These are phyloP conservation scores for Agrotis puta DNA, from an alignment of 2,888 invertebrate genomes.

Conservation along the genomic window DNA sequence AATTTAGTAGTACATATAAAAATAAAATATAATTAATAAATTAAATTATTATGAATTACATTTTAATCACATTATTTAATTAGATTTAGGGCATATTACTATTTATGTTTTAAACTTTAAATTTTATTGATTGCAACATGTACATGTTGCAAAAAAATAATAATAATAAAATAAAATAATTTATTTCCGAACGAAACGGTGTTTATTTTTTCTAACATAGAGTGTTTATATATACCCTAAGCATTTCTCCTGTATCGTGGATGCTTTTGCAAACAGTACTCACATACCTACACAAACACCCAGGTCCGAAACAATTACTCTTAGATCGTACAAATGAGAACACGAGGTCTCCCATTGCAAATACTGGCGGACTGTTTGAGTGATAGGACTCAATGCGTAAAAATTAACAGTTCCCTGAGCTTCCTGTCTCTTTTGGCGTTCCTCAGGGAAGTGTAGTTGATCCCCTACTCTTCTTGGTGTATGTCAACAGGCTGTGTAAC, in stretches of 20 bases:
- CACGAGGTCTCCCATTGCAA: neutral
- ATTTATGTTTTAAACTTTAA: constrained; percentile 28
- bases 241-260: too few relatives aligned
- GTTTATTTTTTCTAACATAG: constrained; percentile 39
- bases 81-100: constrained; percentile 49
- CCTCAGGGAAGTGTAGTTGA: neutral
- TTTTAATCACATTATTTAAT: neutral
- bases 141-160: constrained; percentile 75
- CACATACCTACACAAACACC: too few relatives aligned
- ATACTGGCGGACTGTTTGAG: neutral
- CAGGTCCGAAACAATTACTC: too few relatives aligned
- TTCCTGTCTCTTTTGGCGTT: neutral
- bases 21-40: constrained; percentile 1
- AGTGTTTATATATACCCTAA: too few relatives aligned
- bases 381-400: neutral
- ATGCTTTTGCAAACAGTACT: too few relatives aligned
- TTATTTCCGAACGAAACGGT: constrained; percentile 41
- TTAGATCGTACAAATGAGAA: neutral
- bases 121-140: constrained; percentile 66
- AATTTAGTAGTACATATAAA: constrained; percentile 66
- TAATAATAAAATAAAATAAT: constrained; percentile 57
- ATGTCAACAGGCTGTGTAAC: neutral
- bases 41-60: constrained; percentile 10
- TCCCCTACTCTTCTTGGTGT: neutral
- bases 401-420: neutral